phyloP scores from a whole-genome alignment of 2,113 vertebrate genomes.

The Nothoprocta perdicaria region DNA sequence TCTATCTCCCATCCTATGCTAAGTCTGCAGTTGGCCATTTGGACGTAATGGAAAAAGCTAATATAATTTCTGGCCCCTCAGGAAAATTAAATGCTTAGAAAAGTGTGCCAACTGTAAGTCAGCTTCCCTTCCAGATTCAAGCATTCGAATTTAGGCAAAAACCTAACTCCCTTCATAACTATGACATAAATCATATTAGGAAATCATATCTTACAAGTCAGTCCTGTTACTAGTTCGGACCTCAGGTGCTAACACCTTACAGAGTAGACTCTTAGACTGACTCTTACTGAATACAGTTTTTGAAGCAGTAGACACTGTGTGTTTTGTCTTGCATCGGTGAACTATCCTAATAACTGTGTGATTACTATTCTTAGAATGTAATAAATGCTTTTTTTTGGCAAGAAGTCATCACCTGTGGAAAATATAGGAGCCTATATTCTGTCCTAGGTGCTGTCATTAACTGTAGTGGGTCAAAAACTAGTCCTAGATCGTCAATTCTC shows the following conservation, averaged over 20 bases:
- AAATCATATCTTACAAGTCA: background rate
- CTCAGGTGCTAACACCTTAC: background rate
- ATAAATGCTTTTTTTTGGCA: background rate
- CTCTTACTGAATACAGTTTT: background rate
- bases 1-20: background rate
- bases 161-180: background rate
- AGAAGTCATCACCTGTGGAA: background rate
- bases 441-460: background rate
- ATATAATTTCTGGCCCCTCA: slow-evolving; percentile 8
- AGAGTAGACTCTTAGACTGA: background rate
- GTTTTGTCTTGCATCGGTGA: background rate
- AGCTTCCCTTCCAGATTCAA: background rate
- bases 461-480: background rate
- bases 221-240: background rate
- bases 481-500: background rate
- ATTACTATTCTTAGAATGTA: background rate
- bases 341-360: background rate
- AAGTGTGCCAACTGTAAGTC: background rate
- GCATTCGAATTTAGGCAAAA: background rate
- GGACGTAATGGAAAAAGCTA: background rate
- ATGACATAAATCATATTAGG: background rate
- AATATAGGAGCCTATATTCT: background rate
- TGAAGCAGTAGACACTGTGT: background rate
- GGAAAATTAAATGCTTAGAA: slow-evolving; percentile 27
- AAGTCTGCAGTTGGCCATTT: background rate